Percentiles rank a stretch among this genome's conserved stretches.
phyloP scores from a whole-genome alignment of 2,888 invertebrate species.

The Busseola fusca region DNA sequence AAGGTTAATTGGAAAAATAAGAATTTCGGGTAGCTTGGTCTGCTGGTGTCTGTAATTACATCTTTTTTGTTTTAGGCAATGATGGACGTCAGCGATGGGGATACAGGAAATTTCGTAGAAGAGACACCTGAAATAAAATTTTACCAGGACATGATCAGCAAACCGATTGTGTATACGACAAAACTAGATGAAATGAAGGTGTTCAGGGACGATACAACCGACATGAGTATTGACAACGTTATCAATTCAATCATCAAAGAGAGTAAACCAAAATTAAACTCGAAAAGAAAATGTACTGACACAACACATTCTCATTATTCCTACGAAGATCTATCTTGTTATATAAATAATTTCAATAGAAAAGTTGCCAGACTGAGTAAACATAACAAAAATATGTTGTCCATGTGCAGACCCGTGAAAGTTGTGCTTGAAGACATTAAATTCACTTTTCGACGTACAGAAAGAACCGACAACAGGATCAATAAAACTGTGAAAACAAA shows the following conservation, averaged over 20 bases:
- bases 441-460: not conserved
- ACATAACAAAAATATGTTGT: conserved; percentile 6
- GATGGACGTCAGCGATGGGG: conserved; percentile 11
- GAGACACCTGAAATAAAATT: not conserved
- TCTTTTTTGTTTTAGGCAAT: conserved; percentile 30
- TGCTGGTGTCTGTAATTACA: not conserved
- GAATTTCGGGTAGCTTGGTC: no score
- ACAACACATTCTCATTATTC: not conserved
- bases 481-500: not conserved
- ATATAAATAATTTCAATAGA: conserved; percentile 24
- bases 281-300: conserved; percentile 18
- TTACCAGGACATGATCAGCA: not conserved
- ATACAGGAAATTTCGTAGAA: not conserved
- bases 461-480: not conserved
- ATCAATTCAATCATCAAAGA: conserved; percentile 30
- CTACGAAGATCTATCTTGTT: conserved; percentile 14
- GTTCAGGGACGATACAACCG: conserved; percentile 9
- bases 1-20: no score
- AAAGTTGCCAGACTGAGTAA: conserved; percentile 32
- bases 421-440: conserved; percentile 36
- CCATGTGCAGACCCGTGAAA: conserved; percentile 45
- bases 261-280: conserved; percentile 41
- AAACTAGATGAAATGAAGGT: conserved; percentile 48
- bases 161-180: conserved; percentile 44
- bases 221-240: conserved; percentile 3